phyloP scores from a whole-genome alignment of 2,797 vertebrate genomes.

The Chloroceryle inda region DNA sequence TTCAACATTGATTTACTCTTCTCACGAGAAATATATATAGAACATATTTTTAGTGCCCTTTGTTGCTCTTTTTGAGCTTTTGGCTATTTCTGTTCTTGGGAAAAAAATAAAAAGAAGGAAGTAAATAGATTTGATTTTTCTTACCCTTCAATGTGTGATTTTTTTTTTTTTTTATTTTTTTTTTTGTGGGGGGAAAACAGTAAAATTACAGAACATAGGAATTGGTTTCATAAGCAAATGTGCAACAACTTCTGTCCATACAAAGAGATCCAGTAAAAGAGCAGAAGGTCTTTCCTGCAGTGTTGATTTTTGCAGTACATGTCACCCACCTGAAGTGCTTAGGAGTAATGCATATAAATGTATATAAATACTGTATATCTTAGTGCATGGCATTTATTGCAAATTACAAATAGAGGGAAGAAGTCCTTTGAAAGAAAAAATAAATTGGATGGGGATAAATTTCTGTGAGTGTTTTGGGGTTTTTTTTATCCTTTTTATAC shows the following conservation, averaged over 20 bases:
- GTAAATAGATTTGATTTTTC: neutral
- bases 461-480: fast-evolving
- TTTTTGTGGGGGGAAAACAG: neutral
- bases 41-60: conserved; percentile 50
- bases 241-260: neutral
- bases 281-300: neutral
- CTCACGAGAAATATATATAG: neutral
- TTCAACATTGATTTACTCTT: neutral
- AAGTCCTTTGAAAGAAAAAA: neutral
- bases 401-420: neutral
- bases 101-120: neutral
- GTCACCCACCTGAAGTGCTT: neutral
- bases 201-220: neutral
- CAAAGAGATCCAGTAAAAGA: neutral
- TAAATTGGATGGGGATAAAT: neutral
- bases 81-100: neutral
- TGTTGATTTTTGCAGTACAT: neutral
- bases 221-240: neutral
- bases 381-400: neutral
- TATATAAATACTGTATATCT: neutral
- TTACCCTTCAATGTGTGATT: neutral
- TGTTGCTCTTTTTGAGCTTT: conserved; percentile 13
- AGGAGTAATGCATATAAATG: fast-evolving
- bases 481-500: neutral
- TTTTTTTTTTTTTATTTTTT: neutral